phyloP scores from a whole-genome alignment of 2,113 vertebrate genomes.

The Condylura cristata region DNA sequence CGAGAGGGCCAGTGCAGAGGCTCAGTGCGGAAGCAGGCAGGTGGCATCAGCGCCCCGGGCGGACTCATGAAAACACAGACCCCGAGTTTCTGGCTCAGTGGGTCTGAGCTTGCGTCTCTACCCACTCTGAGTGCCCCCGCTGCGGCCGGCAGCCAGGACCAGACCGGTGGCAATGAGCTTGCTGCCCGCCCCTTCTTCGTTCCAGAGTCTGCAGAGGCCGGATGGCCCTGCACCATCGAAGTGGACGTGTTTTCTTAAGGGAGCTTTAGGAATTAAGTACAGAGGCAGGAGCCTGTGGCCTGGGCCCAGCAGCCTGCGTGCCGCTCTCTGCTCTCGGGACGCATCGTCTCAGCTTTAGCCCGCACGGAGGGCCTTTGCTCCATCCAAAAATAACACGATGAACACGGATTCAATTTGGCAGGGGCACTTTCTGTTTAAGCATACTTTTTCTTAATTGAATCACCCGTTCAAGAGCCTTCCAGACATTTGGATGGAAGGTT shows the following conservation, averaged over 20 bases:
- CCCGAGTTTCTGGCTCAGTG: neutral
- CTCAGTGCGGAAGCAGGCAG: fast-evolving
- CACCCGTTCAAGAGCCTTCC: constrained; percentile 48
- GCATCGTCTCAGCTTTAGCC: neutral
- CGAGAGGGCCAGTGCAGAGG: neutral
- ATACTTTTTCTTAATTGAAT: constrained; percentile 65
- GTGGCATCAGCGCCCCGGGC: neutral
- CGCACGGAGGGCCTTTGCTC: constrained; percentile 31
- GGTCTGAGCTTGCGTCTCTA: neutral
- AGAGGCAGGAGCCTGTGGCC: neutral
- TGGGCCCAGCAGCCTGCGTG: neutral
- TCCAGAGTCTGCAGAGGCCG: neutral
- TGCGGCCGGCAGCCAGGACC: neutral
- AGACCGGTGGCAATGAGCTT: neutral
- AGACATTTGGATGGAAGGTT: neutral
- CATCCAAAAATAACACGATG: constrained; percentile 50
- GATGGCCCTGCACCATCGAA: neutral
- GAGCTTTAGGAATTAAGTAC: constrained; percentile 54
- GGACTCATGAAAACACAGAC: neutral
- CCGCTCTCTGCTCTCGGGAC: fast-evolving
- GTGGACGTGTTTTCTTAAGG: constrained; percentile 71
- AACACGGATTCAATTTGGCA: constrained; percentile 40
- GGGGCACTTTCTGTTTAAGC: constrained; percentile 64
- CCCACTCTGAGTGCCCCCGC: neutral
- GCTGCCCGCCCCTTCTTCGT: neutral